These are phyloP conservation scores for Rana temporaria DNA, from an alignment of 2,113 vertebrate species.

Conservation along the genomic window DNA sequence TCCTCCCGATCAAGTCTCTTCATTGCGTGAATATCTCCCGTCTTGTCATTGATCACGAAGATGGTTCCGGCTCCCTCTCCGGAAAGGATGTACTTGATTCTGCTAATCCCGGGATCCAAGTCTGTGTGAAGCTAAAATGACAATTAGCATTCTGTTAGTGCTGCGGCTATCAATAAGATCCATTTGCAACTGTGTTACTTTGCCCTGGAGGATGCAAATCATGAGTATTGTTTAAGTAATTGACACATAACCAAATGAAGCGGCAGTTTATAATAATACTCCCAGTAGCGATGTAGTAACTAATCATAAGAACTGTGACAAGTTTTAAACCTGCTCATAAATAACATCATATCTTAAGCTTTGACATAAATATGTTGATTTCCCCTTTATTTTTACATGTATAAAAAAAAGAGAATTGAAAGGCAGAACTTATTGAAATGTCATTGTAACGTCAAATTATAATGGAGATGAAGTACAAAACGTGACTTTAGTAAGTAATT, in stretches of 20 bases:
- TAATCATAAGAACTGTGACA: too few species aligned
- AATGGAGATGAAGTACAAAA: too few species aligned
- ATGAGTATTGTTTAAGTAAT: not conserved
- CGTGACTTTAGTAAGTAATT: too few species aligned
- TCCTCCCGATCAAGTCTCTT: constrained; percentile 97
- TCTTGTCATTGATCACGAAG: constrained; percentile 96
- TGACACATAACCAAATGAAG: not conserved
- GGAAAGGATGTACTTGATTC: constrained; percentile 93
- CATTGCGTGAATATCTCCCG: constrained; percentile 98
- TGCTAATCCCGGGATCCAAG: constrained; percentile 88
- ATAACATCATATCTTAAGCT: too few species aligned
- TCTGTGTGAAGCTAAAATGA: constrained; percentile 92
- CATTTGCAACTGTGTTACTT: constrained; percentile 37
- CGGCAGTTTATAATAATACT: not conserved
- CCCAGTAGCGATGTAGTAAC: not conserved
- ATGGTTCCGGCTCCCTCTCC: constrained; percentile 97
- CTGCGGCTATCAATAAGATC: constrained; percentile 26
- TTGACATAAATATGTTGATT: too few species aligned
- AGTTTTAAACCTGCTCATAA: too few species aligned
- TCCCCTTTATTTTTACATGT: too few species aligned
- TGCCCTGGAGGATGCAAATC: constrained; percentile 49
- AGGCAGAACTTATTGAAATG: too few species aligned
- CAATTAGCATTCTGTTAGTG: constrained; percentile 59
- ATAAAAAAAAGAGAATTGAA: too few species aligned
- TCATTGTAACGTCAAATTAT: too few species aligned